Evolutionary conservation across 1,140 invertebrate genomes (phyloP).

Genomic region (Micrasema longulum): DNA sequence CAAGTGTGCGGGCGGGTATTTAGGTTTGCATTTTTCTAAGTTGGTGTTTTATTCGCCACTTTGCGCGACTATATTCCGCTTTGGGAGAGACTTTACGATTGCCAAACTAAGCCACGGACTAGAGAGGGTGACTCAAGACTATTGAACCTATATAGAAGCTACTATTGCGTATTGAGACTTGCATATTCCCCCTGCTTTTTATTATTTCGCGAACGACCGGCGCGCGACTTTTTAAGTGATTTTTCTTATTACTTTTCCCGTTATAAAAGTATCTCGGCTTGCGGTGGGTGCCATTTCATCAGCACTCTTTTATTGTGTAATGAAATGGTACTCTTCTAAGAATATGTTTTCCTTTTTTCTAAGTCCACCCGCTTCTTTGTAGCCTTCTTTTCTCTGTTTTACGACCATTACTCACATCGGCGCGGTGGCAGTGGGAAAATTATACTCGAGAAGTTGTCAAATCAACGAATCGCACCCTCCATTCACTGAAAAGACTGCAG

Average conservation of each 20-base stretch:
- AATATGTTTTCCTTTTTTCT: conserved; percentile 54
- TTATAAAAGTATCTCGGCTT: conserved; percentile 52
- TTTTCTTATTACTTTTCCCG: conserved; percentile 54
- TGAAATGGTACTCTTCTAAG: conserved; percentile 51
- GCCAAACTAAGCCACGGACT: no score
- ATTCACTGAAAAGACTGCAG: no score
- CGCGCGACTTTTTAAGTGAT: conserved; percentile 56
- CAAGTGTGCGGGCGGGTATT: no score
- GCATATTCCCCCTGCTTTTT: conserved; percentile 31
- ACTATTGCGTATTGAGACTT: not conserved
- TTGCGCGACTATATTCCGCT: conserved; percentile 12
- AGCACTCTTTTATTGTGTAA: conserved; percentile 53
- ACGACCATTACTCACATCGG: conserved; percentile 48
- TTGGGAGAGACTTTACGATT: conserved; percentile 30
- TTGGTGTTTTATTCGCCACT: conserved; percentile 17
- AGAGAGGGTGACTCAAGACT: conserved; percentile 19
- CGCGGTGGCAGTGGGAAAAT: conserved; percentile 46
- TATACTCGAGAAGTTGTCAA: conserved; percentile 53
- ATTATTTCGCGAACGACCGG: conserved; percentile 42
- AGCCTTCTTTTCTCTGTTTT: conserved; percentile 46
- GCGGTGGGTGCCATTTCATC: conserved; percentile 48
- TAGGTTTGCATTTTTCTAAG: not conserved
- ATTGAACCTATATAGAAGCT: no score
- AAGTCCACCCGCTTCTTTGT: conserved; percentile 46
- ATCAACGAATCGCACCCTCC: no score